Evolutionary conservation across 2,113 vertebrate species (phyloP), one percentile per base, ranked within the genome.

Genomic region (Indicator maculatus): DNA sequence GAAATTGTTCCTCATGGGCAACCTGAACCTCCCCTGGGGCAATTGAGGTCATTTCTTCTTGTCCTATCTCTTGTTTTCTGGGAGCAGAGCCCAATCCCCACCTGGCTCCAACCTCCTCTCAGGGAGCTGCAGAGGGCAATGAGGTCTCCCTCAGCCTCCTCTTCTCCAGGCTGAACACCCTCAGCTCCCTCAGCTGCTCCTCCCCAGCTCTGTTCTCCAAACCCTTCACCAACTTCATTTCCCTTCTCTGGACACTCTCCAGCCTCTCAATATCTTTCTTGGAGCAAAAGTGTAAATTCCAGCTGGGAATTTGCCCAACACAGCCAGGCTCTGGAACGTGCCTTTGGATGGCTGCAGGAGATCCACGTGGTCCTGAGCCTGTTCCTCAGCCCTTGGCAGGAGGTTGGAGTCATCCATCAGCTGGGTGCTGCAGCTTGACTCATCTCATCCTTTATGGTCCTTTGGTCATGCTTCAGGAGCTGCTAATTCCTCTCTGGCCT

Each of bases 341-440:
- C 63, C 77, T 91, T 79, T 23, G 88, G 92, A 91, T 84, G 0
- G 2, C 58, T 1, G 33, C 10, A 31, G 92, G 89, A 70, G 76
- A 67, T 91, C 89, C 77, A 14, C 8, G 1, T 16, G 59, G 83
- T 92, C 65, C 71, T 3, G 38, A 63, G n/a, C 47, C 76, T 4
- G 1, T 24, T 73, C 23, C 52, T 56, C 59, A 31, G 69, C 64
- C 89, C 27, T 59, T n/a, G 79, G 65, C 70, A 80, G 93, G 89
- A 76, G 74, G 80, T 3, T 12, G 83, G 89, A 83, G 83, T 4
- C 36, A 52, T 86, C 70, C 79, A 72, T 93, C 85, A 80, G 87
- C 59, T 17, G 27, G 89, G 89, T 52, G 65, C 96, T 95, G 95
- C 79, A 80, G 89, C 14, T 1, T 70, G 93, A 93, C 55, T 90